These are phyloP conservation scores for Horisme vitalbata DNA, from an alignment of 2,888 invertebrate species.

Conservation along the genomic window DNA sequence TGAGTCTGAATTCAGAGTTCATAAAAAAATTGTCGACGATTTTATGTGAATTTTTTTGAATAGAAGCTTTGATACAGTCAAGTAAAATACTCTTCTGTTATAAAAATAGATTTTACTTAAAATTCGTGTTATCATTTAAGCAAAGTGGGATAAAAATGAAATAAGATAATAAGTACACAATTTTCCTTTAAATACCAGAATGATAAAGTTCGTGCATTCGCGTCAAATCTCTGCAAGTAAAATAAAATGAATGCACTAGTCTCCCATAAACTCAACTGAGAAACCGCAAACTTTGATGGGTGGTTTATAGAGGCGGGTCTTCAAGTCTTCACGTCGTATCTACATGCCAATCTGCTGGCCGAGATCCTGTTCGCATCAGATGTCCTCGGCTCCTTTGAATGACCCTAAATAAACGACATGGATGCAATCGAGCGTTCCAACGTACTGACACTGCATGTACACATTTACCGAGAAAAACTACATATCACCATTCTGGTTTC, in stretches of 20 bases:
- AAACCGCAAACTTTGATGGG: constrained; percentile 48
- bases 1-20: no score
- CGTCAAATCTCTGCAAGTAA: background rate
- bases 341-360: constrained; percentile 44
- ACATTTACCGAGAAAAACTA: constrained; percentile 20
- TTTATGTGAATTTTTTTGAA: no score
- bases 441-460: constrained; percentile 1
- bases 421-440: constrained; percentile 23
- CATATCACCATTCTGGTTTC: constrained; percentile 27
- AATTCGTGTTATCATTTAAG: no score
- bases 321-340: constrained; percentile 37
- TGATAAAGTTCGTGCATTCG: no score
- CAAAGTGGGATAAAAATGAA: no score
- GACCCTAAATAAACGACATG: constrained; percentile 34
- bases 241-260: constrained; percentile 8
- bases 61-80: no score
- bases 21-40: no score
- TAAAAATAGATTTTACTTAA: no score
- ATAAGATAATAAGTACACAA: no score
- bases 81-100: no score
- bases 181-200: no score
- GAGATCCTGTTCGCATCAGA: constrained; percentile 40
- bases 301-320: constrained; percentile 39
- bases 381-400: constrained; percentile 38
- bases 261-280: constrained; percentile 18